phyloP scores from a whole-genome alignment of 1,140 invertebrate genomes.

The Homarus americanus region DNA sequence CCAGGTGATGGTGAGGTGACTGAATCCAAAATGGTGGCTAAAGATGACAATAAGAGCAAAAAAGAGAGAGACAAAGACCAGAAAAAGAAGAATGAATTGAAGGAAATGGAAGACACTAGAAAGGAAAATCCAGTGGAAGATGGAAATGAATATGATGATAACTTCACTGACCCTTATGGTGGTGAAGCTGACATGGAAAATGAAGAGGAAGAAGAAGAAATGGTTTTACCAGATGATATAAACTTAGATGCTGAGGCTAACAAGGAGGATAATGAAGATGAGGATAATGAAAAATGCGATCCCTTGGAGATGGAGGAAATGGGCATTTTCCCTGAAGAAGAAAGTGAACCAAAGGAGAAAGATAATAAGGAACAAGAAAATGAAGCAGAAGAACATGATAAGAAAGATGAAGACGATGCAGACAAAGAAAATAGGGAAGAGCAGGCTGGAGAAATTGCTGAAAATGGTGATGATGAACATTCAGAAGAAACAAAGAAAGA shows the following conservation, averaged over 20 bases:
- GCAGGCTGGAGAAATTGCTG: conserved; percentile 76
- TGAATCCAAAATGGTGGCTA: conserved; percentile 76
- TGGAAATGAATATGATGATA: conserved; percentile 75
- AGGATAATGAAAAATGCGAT: conserved; percentile 77
- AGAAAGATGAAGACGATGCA: conserved; percentile 76
- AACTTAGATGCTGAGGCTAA: conserved; percentile 78
- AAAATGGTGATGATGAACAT: conserved; percentile 60
- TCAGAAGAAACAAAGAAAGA: conserved; percentile 75
- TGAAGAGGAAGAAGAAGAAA: conserved; percentile 76
- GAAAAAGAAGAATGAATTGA: conserved; percentile 76
- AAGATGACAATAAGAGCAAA: conserved; percentile 78
- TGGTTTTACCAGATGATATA: conserved; percentile 78
- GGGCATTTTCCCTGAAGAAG: conserved; percentile 69
- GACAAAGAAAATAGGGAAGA: conserved; percentile 56
- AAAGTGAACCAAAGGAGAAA: conserved; percentile 64
- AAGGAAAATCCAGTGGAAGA: conserved; percentile 74
- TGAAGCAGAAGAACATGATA: conserved; percentile 73
- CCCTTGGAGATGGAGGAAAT: conserved; percentile 66
- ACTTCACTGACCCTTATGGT: conserved; percentile 74
- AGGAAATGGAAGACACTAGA: conserved; percentile 76
- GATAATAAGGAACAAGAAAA: conserved; percentile 75
- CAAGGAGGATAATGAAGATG: conserved; percentile 76
- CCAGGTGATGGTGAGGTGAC: conserved; percentile 73
- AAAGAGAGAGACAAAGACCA: conserved; percentile 78
- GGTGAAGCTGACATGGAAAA: conserved; percentile 79